A percentile compares a stretch with the other conserved stretches of the same genome.
Conservation (phyloP, 1,140 invertebrate genomes). For the Tetranychus cinnabarinus region DNA sequence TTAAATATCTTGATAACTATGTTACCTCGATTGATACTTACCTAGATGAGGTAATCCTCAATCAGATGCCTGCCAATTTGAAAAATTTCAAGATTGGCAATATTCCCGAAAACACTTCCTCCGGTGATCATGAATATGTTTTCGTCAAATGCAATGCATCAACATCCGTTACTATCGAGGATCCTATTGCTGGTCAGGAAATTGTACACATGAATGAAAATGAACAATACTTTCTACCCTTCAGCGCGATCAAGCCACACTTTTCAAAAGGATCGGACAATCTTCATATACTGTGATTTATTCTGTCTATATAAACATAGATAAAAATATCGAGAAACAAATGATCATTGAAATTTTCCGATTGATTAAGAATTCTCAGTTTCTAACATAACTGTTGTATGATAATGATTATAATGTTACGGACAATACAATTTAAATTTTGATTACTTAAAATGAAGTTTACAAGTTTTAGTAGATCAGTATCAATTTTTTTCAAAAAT, state of each 20-base stretch:
- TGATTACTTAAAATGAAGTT: not conserved
- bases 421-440: not conserved
- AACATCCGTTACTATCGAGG: not conserved
- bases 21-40: conserved; percentile 5
- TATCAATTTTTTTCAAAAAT: too few species aligned
- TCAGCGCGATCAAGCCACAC: not conserved
- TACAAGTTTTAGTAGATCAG: not conserved
- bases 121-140: conserved; percentile 4
- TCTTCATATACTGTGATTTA: too few species aligned
- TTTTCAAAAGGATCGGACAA: not conserved
- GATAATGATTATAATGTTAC: not conserved
- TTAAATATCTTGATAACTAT: conserved; percentile 11
- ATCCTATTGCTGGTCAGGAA: not conserved
- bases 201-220: not conserved
- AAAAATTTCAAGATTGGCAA: conserved; percentile 1
- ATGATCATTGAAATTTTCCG: too few species aligned
- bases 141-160: conserved; percentile 4
- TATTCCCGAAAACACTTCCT: not conserved
- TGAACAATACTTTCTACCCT: conserved; percentile 6
- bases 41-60: conserved; percentile 2
- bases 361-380: too few species aligned
- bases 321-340: too few species aligned
- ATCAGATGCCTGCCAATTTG: conserved; percentile 4
- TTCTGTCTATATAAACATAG: too few species aligned
- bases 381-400: not conserved